Percentiles rank a stretch among this genome's conserved stretches.
Evolutionary conservation across 2,888 invertebrate species (phyloP).

Genomic region (Brachypterus glaber): DNA sequence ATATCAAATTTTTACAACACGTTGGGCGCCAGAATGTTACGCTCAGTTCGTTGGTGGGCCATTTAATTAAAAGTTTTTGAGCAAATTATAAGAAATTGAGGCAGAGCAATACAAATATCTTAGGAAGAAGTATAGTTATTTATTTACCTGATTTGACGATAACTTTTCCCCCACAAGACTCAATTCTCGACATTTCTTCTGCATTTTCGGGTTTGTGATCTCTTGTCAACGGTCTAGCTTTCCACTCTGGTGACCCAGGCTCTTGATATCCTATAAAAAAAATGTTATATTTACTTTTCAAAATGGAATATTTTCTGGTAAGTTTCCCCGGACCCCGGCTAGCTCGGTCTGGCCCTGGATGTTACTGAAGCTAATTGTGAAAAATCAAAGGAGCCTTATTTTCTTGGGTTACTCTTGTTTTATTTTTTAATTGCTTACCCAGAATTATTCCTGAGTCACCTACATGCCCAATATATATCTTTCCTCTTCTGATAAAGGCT

Average conservation of each 20-base stretch:
- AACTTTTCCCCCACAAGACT: conserved; percentile 72
- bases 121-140: neutral
- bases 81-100: too few relatives aligned
- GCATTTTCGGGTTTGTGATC: conserved; percentile 94
- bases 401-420: neutral
- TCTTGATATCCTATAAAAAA: conserved; percentile 35
- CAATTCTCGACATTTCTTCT: conserved; percentile 75
- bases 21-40: too few relatives aligned
- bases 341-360: too few relatives aligned
- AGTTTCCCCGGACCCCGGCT: too few relatives aligned
- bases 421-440: conserved; percentile 22
- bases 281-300: neutral
- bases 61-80: neutral
- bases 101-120: neutral
- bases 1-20: too few relatives aligned
- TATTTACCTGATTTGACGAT: conserved; percentile 50
- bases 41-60: neutral
- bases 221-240: conserved; percentile 69
- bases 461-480: conserved; percentile 95
- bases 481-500: conserved; percentile 86
- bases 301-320: too few relatives aligned
- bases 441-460: conserved; percentile 93
- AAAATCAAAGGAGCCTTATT: neutral
- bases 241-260: conserved; percentile 53
- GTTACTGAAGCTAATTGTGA: too few relatives aligned